Conservation (phyloP, 2,797 vertebrate species). For the Syndactyla subalaris region DNA sequence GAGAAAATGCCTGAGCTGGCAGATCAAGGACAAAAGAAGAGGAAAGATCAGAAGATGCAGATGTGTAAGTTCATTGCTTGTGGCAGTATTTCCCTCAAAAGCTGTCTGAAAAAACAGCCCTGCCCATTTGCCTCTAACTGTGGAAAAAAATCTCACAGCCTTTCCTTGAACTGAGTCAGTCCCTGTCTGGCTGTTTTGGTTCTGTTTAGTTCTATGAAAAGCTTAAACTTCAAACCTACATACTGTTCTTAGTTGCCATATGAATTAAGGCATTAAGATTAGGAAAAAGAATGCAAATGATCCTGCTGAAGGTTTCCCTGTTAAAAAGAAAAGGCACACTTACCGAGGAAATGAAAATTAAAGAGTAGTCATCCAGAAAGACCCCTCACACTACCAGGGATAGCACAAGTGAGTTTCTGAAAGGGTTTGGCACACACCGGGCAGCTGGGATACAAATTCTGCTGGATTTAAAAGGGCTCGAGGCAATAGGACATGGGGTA, state of each 20-base stretch:
- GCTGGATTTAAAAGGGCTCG: not conserved
- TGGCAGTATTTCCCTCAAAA: conserved; percentile 6
- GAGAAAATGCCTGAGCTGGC: conserved; percentile 5
- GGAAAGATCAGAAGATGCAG: not conserved
- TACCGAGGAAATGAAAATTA: not conserved
- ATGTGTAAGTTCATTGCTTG: not conserved
- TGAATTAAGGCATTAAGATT: not conserved
- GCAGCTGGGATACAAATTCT: conserved; percentile 34
- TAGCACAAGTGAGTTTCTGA: conserved; percentile 13
- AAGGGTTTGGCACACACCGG: conserved; percentile 29
- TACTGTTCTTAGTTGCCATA: not conserved
- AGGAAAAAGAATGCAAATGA: not conserved
- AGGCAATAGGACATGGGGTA: not conserved
- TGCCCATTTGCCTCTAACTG: not conserved
- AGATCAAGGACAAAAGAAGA: conserved; percentile 32
- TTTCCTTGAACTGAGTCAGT: not conserved
- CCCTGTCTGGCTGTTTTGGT: not conserved
- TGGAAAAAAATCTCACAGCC: not conserved
- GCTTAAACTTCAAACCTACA: not conserved
- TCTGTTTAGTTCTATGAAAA: not conserved
- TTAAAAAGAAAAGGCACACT: not conserved
- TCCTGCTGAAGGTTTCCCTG: not conserved
- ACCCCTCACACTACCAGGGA: not conserved
- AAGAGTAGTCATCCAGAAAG: conserved; percentile 1
- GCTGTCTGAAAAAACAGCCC: not conserved